Conservation (phyloP, 2,113 vertebrate species). For the Cricetomys ansorgei region DNA sequence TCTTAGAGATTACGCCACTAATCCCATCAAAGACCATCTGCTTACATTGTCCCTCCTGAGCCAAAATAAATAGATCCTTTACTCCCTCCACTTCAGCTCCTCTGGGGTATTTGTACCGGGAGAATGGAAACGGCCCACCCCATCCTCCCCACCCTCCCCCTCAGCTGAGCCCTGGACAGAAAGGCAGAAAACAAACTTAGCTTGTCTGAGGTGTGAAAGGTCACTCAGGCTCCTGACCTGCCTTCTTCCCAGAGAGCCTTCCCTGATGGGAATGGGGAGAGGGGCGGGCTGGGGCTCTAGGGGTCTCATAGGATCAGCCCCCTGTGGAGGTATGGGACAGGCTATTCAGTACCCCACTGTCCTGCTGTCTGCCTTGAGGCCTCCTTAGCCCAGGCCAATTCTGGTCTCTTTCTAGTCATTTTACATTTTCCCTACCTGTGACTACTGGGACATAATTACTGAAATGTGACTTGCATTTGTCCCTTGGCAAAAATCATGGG, state of each 20-base stretch:
- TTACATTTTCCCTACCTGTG: conserved; percentile 44
- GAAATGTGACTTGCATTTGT: neutral
- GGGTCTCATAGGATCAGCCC: conserved; percentile 71
- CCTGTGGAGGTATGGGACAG: conserved; percentile 62
- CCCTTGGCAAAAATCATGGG: conserved; percentile 6
- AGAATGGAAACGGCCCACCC: conserved; percentile 81
- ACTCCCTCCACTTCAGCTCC: conserved; percentile 78
- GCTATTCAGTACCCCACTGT: neutral
- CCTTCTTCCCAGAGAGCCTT: conserved; percentile 71
- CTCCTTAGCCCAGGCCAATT: conserved; percentile 11
- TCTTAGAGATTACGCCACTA: conserved; percentile 84
- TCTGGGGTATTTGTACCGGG: conserved; percentile 71
- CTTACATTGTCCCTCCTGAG: conserved; percentile 83
- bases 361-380: conserved; percentile 66
- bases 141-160: conserved; percentile 72
- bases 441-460: neutral
- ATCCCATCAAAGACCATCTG: conserved; percentile 85
- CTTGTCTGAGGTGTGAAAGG: conserved; percentile 83
- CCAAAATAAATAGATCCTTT: conserved; percentile 85
- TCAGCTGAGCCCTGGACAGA: conserved; percentile 76
- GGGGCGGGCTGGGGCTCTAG: conserved; percentile 63
- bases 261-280: conserved; percentile 76
- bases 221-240: conserved; percentile 71
- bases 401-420: conserved; percentile 25
- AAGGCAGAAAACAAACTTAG: conserved; percentile 82